These are phyloP conservation scores for Drosophila lacertosa DNA, from an alignment of 1,140 invertebrate genomes.

Conservation along the genomic window DNA sequence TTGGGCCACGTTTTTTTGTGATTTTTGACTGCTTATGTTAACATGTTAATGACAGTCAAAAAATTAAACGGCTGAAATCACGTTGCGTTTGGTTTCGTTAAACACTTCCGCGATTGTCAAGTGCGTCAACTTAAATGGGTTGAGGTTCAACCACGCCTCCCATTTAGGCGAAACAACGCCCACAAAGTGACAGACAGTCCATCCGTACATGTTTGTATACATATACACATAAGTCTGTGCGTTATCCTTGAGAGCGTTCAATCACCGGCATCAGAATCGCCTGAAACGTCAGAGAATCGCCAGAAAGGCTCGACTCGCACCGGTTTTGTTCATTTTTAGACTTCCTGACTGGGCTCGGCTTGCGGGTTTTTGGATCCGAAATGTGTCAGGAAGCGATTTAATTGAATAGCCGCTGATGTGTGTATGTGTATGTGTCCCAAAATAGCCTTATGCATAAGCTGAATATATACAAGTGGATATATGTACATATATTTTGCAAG, in stretches of 20 bases:
- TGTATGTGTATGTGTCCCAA: conserved; percentile 27
- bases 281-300: too few relatives aligned
- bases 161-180: conserved; percentile 18
- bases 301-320: conserved; percentile 59
- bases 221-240: conserved; percentile 7
- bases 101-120: conserved; percentile 70
- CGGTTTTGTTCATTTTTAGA: conserved; percentile 45
- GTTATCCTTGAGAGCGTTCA: conserved; percentile 75
- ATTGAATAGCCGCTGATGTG: neutral
- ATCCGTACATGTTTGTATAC: neutral
- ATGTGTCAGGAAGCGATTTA: conserved; percentile 49
- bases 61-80: conserved; percentile 67
- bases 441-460: conserved; percentile 32
- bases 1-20: conserved; percentile 67
- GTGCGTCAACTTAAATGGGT: conserved; percentile 33
- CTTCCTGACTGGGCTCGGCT: conserved; percentile 67
- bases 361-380: conserved; percentile 50
- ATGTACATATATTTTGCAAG: conserved; percentile 26
- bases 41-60: conserved; percentile 67
- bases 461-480: neutral
- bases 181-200: conserved; percentile 37
- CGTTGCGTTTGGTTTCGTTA: conserved; percentile 50
- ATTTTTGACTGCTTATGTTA: conserved; percentile 44
- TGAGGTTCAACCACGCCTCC: conserved; percentile 1
- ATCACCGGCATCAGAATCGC: conserved; percentile 44